Evolutionary conservation across 2,797 vertebrate genomes (phyloP), one percentile per base, ranked within the genome.

Genomic region (Thripadectes ignobilis): DNA sequence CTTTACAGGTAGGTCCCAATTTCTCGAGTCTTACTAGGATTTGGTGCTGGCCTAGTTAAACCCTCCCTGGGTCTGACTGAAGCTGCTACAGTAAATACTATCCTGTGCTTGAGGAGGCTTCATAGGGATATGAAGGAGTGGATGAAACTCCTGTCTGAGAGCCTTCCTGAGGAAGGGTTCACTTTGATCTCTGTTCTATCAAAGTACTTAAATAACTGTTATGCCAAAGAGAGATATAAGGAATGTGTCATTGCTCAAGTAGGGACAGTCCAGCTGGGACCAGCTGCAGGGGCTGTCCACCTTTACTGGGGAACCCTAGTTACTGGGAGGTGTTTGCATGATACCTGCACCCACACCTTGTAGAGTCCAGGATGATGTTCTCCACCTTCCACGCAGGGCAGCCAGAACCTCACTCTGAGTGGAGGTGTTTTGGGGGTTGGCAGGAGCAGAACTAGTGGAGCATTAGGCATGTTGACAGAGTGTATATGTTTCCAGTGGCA

Each of bases 401-500:
- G 65, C 8, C 68, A 89, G 66, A 69, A 10, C 30, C 4, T 2
- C 55, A 58, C 8, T 27, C 32, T 9, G 8, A 67, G 23, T 1
- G 2, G 39, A 68, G 46, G 7, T 38, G 20, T 7, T 84, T 2
- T 66, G 29, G 0, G 32, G 21, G 9, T 3, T n/a, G 88, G 55
- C n/a, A 84, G 69, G 39, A 84, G 54, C 32, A 77, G 57, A 77
- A 65, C 24, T 81, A 5, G 0, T n/a, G 46, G 19, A 18, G 3
- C 43, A 69, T 52, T 62, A 75, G 23, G 39, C 0, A 1, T 66
- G 43, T 38, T 90, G 73, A 78, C 51, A 84, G 88, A 92, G 81
- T 76, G 6, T 34, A 77, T 93, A 81, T 29, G 46, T 81, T 95
- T 90, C 69, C 80, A 93, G 69, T 57, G 66, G 83, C 63, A 92